phyloP scores from a whole-genome alignment of 1,140 invertebrate genomes.

The Pseudobourletiella spinata region DNA sequence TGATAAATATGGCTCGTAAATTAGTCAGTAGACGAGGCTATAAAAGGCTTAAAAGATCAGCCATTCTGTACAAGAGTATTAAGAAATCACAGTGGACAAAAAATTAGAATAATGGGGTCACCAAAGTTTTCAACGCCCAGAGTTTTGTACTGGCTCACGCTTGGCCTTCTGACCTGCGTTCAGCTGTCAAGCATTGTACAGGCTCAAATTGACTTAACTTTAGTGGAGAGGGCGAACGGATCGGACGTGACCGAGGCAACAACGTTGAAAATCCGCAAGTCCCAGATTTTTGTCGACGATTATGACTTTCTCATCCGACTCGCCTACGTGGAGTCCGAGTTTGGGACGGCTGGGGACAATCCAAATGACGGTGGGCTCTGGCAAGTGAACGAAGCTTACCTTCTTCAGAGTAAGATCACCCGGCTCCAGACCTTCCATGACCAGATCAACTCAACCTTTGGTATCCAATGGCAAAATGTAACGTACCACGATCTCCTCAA shows the following conservation, averaged over 20 bases:
- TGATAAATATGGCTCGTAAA: too few relatives aligned
- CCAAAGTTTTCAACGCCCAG: too few relatives aligned
- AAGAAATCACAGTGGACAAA: too few relatives aligned
- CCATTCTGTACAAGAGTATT: too few relatives aligned
- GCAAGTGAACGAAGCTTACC: slow-evolving; percentile 7
- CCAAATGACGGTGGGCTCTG: slow-evolving; percentile 14
- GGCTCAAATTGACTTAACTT: slow-evolving; percentile 1
- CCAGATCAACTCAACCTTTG: neutral
- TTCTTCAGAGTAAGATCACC: neutral
- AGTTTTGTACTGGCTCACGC: too few relatives aligned
- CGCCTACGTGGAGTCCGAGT: slow-evolving; percentile 16
- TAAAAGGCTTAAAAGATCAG: too few relatives aligned
- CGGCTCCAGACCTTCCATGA: neutral
- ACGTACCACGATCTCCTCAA: neutral
- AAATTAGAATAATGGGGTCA: too few relatives aligned
- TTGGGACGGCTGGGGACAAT: neutral
- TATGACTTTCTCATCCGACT: slow-evolving; percentile 7
- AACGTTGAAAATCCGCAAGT: neutral
- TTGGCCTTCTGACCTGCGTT: too few relatives aligned
- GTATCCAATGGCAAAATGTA: slow-evolving; percentile 9
- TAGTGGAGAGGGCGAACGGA: neutral
- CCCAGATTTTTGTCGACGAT: slow-evolving; percentile 36
- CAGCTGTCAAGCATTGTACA: too few relatives aligned
- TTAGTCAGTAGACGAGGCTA: too few relatives aligned
- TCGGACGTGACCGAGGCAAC: slow-evolving; percentile 5